phyloP scores from a whole-genome alignment of 2,113 vertebrate species.

The Psittacula cyanocephala region DNA sequence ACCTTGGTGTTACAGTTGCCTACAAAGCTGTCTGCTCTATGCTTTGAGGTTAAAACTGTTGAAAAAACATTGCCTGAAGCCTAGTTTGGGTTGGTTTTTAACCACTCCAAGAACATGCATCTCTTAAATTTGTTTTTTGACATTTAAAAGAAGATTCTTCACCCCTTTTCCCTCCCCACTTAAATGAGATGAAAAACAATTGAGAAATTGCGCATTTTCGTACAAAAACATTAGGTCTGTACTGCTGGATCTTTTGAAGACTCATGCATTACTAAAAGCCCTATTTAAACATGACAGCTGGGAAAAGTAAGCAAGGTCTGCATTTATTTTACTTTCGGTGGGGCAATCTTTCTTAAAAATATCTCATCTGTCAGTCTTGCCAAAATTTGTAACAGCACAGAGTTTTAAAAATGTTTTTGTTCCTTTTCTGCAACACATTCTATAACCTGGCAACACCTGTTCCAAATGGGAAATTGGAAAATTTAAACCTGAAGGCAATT shows the following conservation, averaged over 20 bases:
- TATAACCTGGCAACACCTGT: constrained; percentile 51
- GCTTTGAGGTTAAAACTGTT: constrained; percentile 51
- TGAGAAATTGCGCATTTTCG: neutral
- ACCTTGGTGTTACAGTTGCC: constrained; percentile 52
- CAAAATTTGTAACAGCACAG: neutral
- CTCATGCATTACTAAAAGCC: neutral
- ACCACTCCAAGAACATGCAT: neutral
- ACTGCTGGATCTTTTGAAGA: neutral
- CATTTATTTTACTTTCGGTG: neutral
- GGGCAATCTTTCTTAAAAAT: neutral
- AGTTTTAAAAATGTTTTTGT: constrained; percentile 12
- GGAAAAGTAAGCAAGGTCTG: constrained; percentile 19
- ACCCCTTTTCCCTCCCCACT: neutral
- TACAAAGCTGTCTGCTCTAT: constrained; percentile 60
- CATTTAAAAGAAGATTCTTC: neutral
- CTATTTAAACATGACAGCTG: constrained; percentile 27
- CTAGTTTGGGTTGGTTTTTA: constrained; percentile 24
- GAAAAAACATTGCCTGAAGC: constrained; percentile 52
- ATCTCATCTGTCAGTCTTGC: neutral
- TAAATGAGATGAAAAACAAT: neutral
- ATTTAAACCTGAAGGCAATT: constrained; percentile 35
- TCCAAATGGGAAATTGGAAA: constrained; percentile 45
- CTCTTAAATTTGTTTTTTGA: constrained; percentile 17
- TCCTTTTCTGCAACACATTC: constrained; percentile 24
- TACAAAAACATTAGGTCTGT: neutral